phyloP scores from a whole-genome alignment of 1,140 invertebrate genomes.

The Gonatopus flavifemur region DNA sequence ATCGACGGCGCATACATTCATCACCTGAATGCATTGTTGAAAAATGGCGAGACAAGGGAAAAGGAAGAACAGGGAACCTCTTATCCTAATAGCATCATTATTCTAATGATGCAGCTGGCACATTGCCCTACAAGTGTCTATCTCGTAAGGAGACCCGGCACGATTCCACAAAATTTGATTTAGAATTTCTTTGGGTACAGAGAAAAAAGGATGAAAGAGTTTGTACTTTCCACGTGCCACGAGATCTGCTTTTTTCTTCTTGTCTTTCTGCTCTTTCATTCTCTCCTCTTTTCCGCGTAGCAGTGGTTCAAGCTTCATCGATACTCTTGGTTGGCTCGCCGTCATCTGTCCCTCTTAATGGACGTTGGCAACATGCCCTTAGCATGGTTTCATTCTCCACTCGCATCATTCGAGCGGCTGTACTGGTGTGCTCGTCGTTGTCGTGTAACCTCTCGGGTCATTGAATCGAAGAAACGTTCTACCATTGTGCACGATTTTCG shows the following conservation, averaged over 20 bases:
- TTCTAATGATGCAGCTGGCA: slow-evolving; percentile 27
- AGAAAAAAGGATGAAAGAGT: no score
- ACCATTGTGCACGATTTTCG: no score
- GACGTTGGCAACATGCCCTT: slow-evolving; percentile 17
- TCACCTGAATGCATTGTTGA: no score
- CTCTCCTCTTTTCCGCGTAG: neutral
- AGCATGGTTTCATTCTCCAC: slow-evolving; percentile 8
- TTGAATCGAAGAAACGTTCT: no score
- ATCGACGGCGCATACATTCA: no score
- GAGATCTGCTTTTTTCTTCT: neutral
- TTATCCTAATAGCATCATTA: slow-evolving; percentile 17
- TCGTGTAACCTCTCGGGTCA: no score
- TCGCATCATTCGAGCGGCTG: no score
- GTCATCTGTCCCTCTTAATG: slow-evolving; percentile 17
- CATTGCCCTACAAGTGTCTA: no score
- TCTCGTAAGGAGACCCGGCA: no score
- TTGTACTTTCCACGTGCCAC: neutral
- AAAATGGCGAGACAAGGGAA: no score
- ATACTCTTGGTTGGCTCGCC: neutral
- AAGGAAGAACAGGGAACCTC: no score
- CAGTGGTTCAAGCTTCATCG: neutral
- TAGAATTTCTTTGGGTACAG: slow-evolving; percentile 6
- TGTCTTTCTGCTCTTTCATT: neutral
- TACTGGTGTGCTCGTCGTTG: no score
- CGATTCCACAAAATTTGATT: slow-evolving; percentile 18